Percentiles rank a stretch among this genome's conserved stretches.
Evolutionary conservation across 2,888 invertebrate species (phyloP).

Genomic region (Sarcophaga caerulescens): DNA sequence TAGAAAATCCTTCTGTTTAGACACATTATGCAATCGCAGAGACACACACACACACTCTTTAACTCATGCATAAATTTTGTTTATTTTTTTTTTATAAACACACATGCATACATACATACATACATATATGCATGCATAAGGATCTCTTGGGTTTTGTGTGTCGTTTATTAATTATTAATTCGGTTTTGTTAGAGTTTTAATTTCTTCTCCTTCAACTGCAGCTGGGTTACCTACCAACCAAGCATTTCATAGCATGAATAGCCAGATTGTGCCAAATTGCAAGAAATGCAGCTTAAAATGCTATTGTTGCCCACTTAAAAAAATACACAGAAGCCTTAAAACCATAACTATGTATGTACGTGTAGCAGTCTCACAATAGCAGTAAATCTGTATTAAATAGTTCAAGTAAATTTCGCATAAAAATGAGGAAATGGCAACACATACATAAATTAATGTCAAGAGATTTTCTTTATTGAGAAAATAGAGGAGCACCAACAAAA

Average conservation of each 20-base stretch:
- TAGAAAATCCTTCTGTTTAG: conserved; percentile 56
- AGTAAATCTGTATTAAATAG: too few relatives aligned
- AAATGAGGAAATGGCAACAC: too few relatives aligned
- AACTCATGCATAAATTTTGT: neutral
- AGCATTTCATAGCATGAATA: neutral
- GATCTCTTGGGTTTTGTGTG: conserved; percentile 65
- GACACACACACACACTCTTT: neutral
- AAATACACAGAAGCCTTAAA: too few relatives aligned
- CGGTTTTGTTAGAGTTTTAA: conserved; percentile 52
- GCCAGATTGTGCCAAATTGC: too few relatives aligned
- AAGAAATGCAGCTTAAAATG: too few relatives aligned
- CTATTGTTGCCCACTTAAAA: too few relatives aligned
- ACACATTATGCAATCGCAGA: neutral
- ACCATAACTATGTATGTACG: too few relatives aligned
- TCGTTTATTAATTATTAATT: conserved; percentile 68
- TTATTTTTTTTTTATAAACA: neutral
- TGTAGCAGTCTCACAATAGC: too few relatives aligned
- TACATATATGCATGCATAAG: conserved; percentile 51
- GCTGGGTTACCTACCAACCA: neutral
- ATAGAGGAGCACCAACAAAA: too few relatives aligned
- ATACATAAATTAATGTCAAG: too few relatives aligned
- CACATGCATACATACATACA: conserved; percentile 3
- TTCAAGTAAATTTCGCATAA: too few relatives aligned
- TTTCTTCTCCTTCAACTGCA: neutral
- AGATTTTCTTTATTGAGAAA: too few relatives aligned